phyloP scores from a whole-genome alignment of 2,888 invertebrate genomes.

The Entomobrya multifasciata region DNA sequence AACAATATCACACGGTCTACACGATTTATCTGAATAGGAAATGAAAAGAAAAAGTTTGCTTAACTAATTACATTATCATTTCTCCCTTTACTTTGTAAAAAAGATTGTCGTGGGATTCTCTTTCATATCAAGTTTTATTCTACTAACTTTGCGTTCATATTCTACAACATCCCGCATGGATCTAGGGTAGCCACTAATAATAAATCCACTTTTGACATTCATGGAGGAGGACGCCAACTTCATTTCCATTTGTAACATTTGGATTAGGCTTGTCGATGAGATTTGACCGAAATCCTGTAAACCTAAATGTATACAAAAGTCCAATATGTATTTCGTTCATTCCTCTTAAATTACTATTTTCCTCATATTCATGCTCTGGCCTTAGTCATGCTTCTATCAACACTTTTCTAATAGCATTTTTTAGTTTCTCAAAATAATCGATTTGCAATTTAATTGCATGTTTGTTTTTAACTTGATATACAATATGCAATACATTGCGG shows the following conservation, averaged over 20 bases:
- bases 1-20: slow-evolving; percentile 92
- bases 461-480: too few species aligned
- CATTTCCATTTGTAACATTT: slow-evolving; percentile 95
- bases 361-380: too few species aligned
- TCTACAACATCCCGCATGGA: slow-evolving; percentile 96
- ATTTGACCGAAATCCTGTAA: slow-evolving; percentile 91
- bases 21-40: slow-evolving; percentile 89
- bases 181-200: slow-evolving; percentile 94
- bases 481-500: too few species aligned
- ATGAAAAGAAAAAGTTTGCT: not conserved
- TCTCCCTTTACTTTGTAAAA: too few species aligned
- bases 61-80: not conserved
- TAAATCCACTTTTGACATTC: slow-evolving; percentile 86
- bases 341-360: too few species aligned
- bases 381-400: too few species aligned
- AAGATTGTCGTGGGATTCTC: too few species aligned
- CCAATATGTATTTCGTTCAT: too few species aligned
- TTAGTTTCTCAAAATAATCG: not conserved
- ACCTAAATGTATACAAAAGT: slow-evolving; percentile 53
- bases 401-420: too few species aligned
- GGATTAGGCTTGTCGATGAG: slow-evolving; percentile 92
- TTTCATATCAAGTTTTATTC: too few species aligned
- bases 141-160: slow-evolving; percentile 92
- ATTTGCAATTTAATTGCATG: slow-evolving; percentile 8
- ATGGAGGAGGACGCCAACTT: slow-evolving; percentile 92